Conservation (phyloP, 2,797 vertebrate genomes). For the Chrysocyon brachyurus region DNA sequence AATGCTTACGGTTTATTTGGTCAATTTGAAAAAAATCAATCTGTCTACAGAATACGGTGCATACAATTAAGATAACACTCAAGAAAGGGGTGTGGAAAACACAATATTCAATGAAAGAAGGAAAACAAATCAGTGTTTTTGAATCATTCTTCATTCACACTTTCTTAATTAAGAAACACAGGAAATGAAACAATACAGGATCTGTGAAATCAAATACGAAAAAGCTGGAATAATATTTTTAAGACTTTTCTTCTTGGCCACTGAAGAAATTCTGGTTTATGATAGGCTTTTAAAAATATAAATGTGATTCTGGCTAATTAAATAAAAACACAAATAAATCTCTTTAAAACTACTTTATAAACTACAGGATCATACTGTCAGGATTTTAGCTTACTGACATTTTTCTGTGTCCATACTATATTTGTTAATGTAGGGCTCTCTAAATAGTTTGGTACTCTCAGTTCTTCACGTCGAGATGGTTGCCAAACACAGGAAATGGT, state of each 20-base stretch:
- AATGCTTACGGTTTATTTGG: not conserved
- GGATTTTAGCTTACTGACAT: not conserved
- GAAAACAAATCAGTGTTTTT: constrained; percentile 52
- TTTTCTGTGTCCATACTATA: not conserved
- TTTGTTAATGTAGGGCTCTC: not conserved
- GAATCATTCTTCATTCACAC: constrained; percentile 3
- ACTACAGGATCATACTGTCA: not conserved
- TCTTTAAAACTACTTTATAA: constrained; percentile 33
- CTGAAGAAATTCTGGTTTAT: constrained; percentile 45
- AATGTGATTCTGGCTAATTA: constrained; percentile 67
- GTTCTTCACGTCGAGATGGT: not conserved
- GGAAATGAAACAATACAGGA: constrained; percentile 47
- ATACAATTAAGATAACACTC: not conserved
- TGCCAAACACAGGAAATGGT: not conserved
- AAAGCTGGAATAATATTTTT: constrained; percentile 6
- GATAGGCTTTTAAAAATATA: constrained; percentile 60
- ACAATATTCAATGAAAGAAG: constrained; percentile 30
- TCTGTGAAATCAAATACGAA: constrained; percentile 23
- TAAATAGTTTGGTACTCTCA: not conserved
- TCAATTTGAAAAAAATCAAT: not conserved
- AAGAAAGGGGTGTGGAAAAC: not conserved
- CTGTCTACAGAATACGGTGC: not conserved
- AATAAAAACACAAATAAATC: constrained; percentile 57
- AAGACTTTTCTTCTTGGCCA: constrained; percentile 3
- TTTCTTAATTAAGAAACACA: constrained; percentile 57